Conservation (phyloP, 2,113 vertebrate species). For the Haemorhous mexicanus region DNA sequence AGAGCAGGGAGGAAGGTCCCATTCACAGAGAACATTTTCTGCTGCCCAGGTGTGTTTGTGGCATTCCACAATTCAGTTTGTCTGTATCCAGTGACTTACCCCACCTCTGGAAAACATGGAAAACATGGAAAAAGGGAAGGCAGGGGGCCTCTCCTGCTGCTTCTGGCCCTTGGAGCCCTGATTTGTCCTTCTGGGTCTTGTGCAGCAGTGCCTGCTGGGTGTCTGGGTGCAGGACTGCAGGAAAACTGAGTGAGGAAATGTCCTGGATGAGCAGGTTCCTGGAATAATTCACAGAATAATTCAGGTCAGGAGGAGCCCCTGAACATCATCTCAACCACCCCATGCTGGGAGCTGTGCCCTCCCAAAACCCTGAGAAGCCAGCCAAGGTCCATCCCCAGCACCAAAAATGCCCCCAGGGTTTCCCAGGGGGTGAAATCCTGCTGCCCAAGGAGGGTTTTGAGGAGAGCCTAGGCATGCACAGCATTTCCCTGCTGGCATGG, state of each 20-base stretch:
- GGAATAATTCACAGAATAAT: neutral
- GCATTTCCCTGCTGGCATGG: neutral
- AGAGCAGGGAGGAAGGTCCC: neutral
- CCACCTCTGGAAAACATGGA: neutral
- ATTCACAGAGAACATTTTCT: neutral
- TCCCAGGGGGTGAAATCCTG: neutral
- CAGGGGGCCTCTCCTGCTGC: neutral
- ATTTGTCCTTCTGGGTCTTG: neutral
- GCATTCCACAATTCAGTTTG: neutral
- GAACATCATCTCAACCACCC: neutral
- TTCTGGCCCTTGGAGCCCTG: neutral
- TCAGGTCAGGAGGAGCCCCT: neutral
- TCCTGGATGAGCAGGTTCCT: neutral
- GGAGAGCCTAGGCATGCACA: neutral
- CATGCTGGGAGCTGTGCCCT: neutral
- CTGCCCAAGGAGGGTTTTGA: neutral
- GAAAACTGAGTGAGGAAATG: rapidly evolving
- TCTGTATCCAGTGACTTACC: neutral
- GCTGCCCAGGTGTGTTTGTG: neutral
- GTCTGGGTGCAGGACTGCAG: rapidly evolving
- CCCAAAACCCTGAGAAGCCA: neutral
- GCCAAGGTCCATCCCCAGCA: neutral
- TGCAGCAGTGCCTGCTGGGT: rapidly evolving
- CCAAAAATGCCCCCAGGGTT: neutral
- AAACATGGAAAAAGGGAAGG: neutral